phyloP scores from a whole-genome alignment of 2,113 vertebrate species.

The Canis aureus region DNA sequence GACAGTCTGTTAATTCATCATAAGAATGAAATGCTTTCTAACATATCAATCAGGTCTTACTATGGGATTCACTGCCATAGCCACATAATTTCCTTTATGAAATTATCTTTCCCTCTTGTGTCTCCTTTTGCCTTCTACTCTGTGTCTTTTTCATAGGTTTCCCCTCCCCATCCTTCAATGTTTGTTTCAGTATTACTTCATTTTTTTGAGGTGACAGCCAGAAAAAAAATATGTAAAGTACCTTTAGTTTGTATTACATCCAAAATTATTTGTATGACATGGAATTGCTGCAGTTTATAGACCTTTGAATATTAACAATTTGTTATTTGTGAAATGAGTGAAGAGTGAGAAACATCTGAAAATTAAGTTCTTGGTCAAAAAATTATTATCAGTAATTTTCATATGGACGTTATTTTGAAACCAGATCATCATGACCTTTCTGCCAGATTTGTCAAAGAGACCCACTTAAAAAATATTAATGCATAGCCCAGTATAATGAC shows the following conservation, averaged over 20 bases:
- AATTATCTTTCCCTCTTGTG: neutral
- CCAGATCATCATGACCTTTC: neutral
- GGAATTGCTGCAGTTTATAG: neutral
- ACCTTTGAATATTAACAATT: neutral
- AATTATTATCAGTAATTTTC: conserved; percentile 41
- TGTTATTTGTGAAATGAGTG: conserved; percentile 4
- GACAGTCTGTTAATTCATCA: neutral
- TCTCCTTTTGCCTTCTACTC: neutral
- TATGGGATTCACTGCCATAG: neutral
- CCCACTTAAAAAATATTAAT: neutral
- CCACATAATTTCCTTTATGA: neutral
- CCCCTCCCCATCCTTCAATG: neutral
- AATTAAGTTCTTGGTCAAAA: neutral
- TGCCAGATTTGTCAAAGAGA: conserved; percentile 6
- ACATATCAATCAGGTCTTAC: neutral
- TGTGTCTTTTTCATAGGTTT: neutral
- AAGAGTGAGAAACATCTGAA: neutral
- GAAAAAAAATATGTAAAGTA: neutral
- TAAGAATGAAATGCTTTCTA: neutral
- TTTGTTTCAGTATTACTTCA: neutral
- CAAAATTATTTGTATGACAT: neutral
- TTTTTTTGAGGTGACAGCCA: neutral
- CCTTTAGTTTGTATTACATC: neutral
- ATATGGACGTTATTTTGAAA: conserved; percentile 25
- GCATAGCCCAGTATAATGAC: conserved; percentile 71